Base-by-base conservation (phyloP, 2,888 invertebrate species). In the Phlogophora meticulosa region DNA sequence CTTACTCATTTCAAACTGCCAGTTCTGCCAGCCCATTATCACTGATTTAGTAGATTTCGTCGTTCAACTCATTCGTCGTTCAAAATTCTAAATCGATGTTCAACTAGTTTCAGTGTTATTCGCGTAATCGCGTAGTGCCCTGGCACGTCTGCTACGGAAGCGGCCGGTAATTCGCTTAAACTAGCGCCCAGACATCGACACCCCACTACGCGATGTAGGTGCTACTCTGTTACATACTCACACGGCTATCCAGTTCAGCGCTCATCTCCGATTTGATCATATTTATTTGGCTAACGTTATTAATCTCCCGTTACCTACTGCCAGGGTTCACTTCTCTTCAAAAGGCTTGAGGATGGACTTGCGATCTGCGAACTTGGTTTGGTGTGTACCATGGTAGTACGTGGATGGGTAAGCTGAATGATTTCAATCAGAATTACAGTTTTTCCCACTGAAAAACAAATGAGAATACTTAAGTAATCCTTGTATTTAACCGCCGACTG, bases 111-210 rank as follows among this genome's bases (percentile, higher is more conserved):
- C 15, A 42, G 68, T 36, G 22, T 5, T 53, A 67, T 36, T 67
- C 36, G 24, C 22, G 43, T 58, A 65, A 65, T 79, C 22, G 40
- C 32, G 61, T 51, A 53, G 67, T 53, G 76, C 60, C 42, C 63
- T 22, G n/a, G 13, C 42, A 43, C 70, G 76, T 82, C 83, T 77
- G 45, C 53, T 17, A 49, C 81, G 83, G 85, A 80, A 83, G 78
- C 82, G 72, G 71, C 81, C 83, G 85, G 85, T 85, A 85, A 85
- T 85, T 82, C 65, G 71, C 64, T 85, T 85, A 85, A 85, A 84
- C 82, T 83, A 77, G 76, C 70, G 58, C 85, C 77, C 52, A 60
- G 69, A 66, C 53, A 78, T 64, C 76, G 74, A 84, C 83, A 80
- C 84, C 72, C 58, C 49, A 42, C 70, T 51, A 15, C 24, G 46